These are phyloP conservation scores for Mactromeris polynyma DNA, from an alignment of 2,888 invertebrate genomes.

Conservation along the genomic window DNA sequence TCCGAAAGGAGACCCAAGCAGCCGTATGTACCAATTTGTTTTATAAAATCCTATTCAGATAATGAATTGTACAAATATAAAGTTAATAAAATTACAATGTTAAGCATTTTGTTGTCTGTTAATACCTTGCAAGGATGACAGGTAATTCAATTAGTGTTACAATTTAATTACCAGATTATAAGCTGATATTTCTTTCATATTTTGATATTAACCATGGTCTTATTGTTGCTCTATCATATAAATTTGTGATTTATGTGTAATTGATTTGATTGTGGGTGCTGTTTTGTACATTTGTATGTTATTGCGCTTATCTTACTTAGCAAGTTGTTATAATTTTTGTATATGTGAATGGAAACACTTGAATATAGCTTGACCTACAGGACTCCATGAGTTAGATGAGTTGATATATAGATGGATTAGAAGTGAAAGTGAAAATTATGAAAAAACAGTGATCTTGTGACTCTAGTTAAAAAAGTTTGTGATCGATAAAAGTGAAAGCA, in stretches of 20 bases:
- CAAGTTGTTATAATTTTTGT: background rate
- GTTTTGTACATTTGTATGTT: too few relatives aligned
- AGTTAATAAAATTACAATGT: background rate
- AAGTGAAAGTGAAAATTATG: background rate
- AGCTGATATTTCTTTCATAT: too few relatives aligned
- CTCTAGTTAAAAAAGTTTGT: background rate
- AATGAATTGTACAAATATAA: background rate
- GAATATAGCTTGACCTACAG: background rate
- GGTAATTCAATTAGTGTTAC: background rate
- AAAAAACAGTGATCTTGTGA: background rate
- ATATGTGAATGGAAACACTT: background rate
- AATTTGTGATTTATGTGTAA: too few relatives aligned
- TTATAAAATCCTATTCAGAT: background rate
- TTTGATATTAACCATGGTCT: too few relatives aligned
- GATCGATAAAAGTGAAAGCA: background rate
- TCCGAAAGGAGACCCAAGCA: conserved; percentile 80
- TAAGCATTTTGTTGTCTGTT: background rate
- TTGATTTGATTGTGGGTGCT: too few relatives aligned
- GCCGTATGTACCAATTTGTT: conserved; percentile 79
- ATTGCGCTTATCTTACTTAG: too few relatives aligned
- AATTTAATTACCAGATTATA: background rate
- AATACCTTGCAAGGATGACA: background rate
- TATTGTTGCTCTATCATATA: too few relatives aligned
- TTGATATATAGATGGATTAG: background rate
- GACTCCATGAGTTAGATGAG: background rate